Base-by-base conservation (phyloP, 2,888 invertebrate species). In the Lasioglossum zephyrum region DNA sequence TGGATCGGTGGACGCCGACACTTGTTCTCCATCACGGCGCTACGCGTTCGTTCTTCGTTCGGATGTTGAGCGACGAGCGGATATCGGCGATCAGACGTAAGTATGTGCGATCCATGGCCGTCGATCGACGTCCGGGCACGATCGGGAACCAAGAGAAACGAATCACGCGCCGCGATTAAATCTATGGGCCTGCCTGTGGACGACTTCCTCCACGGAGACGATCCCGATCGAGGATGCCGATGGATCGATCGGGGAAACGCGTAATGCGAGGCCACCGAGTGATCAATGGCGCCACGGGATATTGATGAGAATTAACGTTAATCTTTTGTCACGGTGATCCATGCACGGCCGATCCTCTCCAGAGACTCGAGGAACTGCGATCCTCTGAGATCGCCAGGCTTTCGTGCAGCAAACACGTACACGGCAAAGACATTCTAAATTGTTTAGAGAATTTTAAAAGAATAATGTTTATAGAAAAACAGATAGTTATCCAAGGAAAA, bases 111-210 rank as follows among this genome's bases (percentile, higher is more conserved):
- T 80, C 82, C 80, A 73, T 85, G 84, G 47, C 78, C 75, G 70
- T 73, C 81, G 78, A 82, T 82, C 75, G 85, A 82, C 78, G 77
- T 89, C 79, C 77, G 73, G 73, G 79, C 77, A 86, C 78, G 87
- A 86, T 84, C 79, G 77, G 66, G 77, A 69, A 79, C 73, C 66
- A 73, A 57, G 70, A 73, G 82, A 86, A 82, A 85, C 79, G 85
- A 78, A 90, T 88, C 90, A 90, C 86, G 84, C 77, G 74, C 39
- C 53, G 74, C 82, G 85, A 89, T 90, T 90, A 84, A 89, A 90
- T 90, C 90, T 90, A 85, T 85, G 75, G 78, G 70, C 76, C 81
- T 87, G 85, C 81, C 81, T 22, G 36, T 39, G 70, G 26, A 74
- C 53, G 39, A 82, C 79, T 79, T 87, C 87, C 81, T 87, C 77